Evolutionary conservation across 2,888 invertebrate genomes (phyloP), one percentile per base, ranked within the genome.

Genomic region (Cantharis flavilabris): DNA sequence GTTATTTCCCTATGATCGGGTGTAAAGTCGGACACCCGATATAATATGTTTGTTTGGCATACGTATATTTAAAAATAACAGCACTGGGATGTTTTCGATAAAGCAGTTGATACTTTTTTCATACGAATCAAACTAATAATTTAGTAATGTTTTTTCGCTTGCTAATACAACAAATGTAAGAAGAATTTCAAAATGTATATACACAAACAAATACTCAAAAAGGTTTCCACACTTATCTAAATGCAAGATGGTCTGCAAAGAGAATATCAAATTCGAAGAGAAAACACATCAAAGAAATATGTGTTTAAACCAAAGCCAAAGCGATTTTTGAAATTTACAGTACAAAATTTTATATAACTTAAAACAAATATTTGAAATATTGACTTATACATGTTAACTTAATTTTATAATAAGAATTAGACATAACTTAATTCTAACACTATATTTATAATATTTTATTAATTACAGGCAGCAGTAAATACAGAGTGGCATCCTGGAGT

Each of bases 251-350:
- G 83, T 82, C 84, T 76, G 77, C 80, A 85, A 85, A 86, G 84
- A 81, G 85, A 86, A 86, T 86, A 82, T 83, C 84, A 84, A 84
- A 85, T 84, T 83, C 82, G 83, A 71, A 79, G 85, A 84, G 84
- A 82, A 81, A 83, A 84, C 84, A 86, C 86, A 86, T 87, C 86
- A 87, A 87, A 87, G 86, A 87, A 87, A 86, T 86, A 84, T 84
- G 84, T 85, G 85, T 84, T 83, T 84, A 84, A 84, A 84, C 84
- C 81, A 83, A 84, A 86, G 85, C 84, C 83, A 84, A 84, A 84
- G 83, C 83, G 84, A 85, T 84, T 81, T 82, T 82, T 77, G 78
- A 81, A 83, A 83, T 82, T 83, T 83, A 49, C 49, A 30, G 69
- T 67, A 67, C 77, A 67, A 72, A 71, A 70, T 49, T n/a, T 76